Percentiles rank a stretch among this genome's conserved stretches.
These are phyloP conservation scores for Thalassaphorura encarpata DNA, from an alignment of 1,140 invertebrate genomes.

Conservation along the genomic window DNA sequence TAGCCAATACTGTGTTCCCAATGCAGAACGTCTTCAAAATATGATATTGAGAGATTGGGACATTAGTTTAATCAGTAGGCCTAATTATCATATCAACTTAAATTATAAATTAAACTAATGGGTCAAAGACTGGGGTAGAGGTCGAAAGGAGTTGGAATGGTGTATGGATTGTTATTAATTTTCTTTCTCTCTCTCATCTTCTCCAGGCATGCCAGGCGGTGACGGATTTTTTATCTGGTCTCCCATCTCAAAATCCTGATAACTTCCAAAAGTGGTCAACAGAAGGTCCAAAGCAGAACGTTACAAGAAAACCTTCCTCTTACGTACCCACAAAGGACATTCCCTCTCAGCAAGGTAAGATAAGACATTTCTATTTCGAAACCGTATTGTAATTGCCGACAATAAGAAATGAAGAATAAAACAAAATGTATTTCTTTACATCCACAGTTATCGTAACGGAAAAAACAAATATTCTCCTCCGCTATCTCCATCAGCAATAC, in stretches of 20 bases:
- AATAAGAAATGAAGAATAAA: no score
- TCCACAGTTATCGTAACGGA: slow-evolving; percentile 85
- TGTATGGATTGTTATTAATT: no score
- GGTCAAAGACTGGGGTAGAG: no score
- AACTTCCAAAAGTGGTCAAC: slow-evolving; percentile 54
- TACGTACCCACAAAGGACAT: slow-evolving; percentile 27
- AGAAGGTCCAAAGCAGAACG: slow-evolving; percentile 23
- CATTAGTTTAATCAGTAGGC: no score
- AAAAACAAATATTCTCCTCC: slow-evolving; percentile 82
- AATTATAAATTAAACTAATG: no score
- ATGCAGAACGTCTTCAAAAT: no score
- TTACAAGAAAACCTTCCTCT: slow-evolving; percentile 21
- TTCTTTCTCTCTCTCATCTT: no score
- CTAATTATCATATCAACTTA: no score
- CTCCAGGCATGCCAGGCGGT: not conserved
- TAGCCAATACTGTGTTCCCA: no score
- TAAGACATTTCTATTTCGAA: not conserved
- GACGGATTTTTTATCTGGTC: slow-evolving; percentile 77
- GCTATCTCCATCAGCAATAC: slow-evolving; percentile 88
- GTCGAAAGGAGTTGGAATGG: no score
- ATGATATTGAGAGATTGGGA: no score
- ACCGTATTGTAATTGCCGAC: not conserved
- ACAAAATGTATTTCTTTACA: slow-evolving; percentile 35
- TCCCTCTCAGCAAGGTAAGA: slow-evolving; percentile 22
- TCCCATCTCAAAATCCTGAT: slow-evolving; percentile 78